Percentiles rank a stretch among this genome's conserved stretches.
Evolutionary conservation across 2,797 vertebrate genomes (phyloP).

Genomic region (Lerista edwardsae): DNA sequence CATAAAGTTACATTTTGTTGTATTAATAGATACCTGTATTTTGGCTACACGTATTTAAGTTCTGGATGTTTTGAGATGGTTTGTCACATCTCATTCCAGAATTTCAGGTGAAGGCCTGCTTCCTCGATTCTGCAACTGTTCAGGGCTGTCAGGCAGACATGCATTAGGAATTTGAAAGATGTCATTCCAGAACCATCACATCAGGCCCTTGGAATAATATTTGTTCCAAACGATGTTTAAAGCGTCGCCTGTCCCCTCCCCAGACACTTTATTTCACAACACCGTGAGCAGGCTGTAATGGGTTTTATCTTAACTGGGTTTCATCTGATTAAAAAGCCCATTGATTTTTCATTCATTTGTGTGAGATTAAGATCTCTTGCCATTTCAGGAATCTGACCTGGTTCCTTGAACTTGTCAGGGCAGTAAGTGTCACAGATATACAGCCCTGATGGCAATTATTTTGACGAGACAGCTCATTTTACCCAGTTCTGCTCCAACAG

Average conservation of each 20-base stretch:
- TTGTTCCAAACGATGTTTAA: slow-evolving; percentile 27
- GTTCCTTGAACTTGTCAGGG: slow-evolving; percentile 48
- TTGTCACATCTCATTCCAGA: too few species aligned
- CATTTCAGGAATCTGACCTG: slow-evolving; percentile 64
- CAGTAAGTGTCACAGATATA: slow-evolving; percentile 50
- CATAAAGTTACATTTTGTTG: too few species aligned
- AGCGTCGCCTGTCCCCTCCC: background rate
- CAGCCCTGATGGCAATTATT: slow-evolving; percentile 49
- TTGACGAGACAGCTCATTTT: slow-evolving; percentile 62
- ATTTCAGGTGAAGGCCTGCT: too few species aligned
- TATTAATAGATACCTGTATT: too few species aligned
- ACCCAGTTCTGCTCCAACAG: slow-evolving; percentile 1
- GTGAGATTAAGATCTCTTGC: slow-evolving; percentile 45
- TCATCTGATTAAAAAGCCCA: slow-evolving; percentile 72
- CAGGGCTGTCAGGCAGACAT: slow-evolving; percentile 22
- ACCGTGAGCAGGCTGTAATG: slow-evolving; percentile 37
- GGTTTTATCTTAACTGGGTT: slow-evolving; percentile 51
- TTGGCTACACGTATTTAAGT: too few species aligned
- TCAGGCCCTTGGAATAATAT: background rate
- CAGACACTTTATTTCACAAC: slow-evolving; percentile 44
- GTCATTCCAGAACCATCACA: background rate
- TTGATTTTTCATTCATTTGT: slow-evolving; percentile 71
- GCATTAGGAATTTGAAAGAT: slow-evolving; percentile 22
- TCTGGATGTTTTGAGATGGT: too few species aligned
- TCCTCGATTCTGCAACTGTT: slow-evolving; percentile 4